These are phyloP conservation scores for Xylocampa areola DNA, from an alignment of 2,888 invertebrate genomes.

Conservation along the genomic window DNA sequence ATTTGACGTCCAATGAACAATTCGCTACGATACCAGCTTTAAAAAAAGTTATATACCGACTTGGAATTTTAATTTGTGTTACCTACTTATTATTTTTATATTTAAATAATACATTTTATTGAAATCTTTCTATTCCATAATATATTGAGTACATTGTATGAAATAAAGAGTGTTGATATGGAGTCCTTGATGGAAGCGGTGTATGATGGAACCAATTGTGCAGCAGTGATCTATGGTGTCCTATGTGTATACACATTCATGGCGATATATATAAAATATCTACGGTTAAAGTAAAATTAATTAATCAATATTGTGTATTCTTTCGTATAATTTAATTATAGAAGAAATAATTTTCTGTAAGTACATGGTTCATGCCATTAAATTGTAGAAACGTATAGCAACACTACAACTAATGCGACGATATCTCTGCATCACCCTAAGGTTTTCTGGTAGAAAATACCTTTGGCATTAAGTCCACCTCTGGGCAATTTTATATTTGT, in stretches of 20 bases:
- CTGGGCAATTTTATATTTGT: no score
- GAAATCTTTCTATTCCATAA: constrained; percentile 20
- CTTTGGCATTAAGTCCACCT: no score
- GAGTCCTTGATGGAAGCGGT: constrained; percentile 2
- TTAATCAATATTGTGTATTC: background rate
- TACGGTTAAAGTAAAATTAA: constrained; percentile 19
- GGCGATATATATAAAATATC: constrained; percentile 10
- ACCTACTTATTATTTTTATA: constrained; percentile 31
- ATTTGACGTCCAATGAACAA: no score
- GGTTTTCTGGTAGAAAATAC: no score
- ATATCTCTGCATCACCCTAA: no score
- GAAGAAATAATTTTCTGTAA: no score
- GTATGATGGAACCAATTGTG: constrained; percentile 14
- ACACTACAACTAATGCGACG: no score
- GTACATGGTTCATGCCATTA: no score
- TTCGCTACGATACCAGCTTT: no score
- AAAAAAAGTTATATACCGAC: constrained; percentile 31
- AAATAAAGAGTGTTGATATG: no score
- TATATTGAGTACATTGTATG: no score
- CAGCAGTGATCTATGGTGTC: constrained; percentile 12
- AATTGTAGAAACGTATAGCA: no score
- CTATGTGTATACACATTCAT: constrained; percentile 23
- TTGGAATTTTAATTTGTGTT: constrained; percentile 38
- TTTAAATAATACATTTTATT: constrained; percentile 34
- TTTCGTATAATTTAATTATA: background rate